Conservation (phyloP, 1,140 invertebrate species). For the Musca domestica region DNA sequence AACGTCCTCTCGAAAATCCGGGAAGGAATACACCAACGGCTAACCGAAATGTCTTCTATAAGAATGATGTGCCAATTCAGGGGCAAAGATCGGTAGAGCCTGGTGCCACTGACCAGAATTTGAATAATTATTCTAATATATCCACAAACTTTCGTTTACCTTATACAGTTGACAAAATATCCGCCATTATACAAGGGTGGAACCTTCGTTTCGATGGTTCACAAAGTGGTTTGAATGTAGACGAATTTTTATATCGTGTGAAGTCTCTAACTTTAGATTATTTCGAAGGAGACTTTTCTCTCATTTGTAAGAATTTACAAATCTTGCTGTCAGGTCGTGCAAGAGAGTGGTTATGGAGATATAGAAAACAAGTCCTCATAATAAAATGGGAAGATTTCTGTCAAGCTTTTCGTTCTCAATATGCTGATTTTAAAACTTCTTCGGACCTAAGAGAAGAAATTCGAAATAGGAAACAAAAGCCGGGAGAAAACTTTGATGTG, state of each 20-base stretch:
- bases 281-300: background rate
- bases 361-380: background rate
- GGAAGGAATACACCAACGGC: too few species aligned
- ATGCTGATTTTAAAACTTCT: background rate
- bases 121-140: background rate
- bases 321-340: background rate
- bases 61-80: background rate
- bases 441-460: conserved; percentile 1
- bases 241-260: conserved; percentile 1
- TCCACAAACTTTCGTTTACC: background rate
- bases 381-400: background rate
- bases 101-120: background rate
- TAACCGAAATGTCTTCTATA: background rate
- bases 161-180: background rate
- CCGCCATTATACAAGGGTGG: background rate
- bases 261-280: background rate
- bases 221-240: background rate
- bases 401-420: background rate
- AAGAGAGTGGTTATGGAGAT: conserved; percentile 2
- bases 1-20: too few species aligned
- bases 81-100: background rate
- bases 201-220: conserved; percentile 3
- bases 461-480: background rate
- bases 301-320: background rate
- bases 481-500: background rate